phyloP scores from a whole-genome alignment of 92 coral and sea anemone species.

The Porites rus region DNA sequence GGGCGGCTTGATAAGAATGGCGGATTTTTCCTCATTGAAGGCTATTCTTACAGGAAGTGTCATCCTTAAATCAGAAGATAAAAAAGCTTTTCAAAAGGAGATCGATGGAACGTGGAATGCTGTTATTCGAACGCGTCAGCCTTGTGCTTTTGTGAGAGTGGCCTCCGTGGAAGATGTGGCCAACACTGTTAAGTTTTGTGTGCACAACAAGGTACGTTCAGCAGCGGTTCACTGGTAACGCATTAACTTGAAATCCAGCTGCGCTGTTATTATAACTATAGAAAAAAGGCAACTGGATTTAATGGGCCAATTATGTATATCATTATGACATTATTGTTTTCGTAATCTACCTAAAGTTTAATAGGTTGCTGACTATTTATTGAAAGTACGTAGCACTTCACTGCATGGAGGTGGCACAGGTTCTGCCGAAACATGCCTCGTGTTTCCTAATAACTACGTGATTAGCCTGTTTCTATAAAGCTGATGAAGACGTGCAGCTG shows the following conservation, averaged over 20 bases:
- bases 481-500: no score
- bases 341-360: no score
- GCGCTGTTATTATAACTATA: no score
- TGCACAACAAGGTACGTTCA: constrained; percentile 61
- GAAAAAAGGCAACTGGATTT: no score
- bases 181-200: constrained; percentile 76
- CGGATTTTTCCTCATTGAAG: constrained; percentile 58
- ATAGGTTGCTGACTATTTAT: no score
- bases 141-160: constrained; percentile 74
- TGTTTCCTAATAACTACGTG: no score
- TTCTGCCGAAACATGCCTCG: no score
- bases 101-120: constrained; percentile 75
- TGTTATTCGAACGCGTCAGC: constrained; percentile 50
- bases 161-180: constrained; percentile 68
- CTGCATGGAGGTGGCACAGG: no score
- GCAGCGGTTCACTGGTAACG: neutral
- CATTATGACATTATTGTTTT: no score
- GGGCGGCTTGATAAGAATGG: constrained; percentile 4
- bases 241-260: constrained; percentile 8
- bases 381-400: no score
- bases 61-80: constrained; percentile 34
- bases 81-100: constrained; percentile 42
- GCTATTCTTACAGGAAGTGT: constrained; percentile 46
- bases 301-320: no score
- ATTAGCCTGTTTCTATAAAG: no score